Base-by-base conservation (phyloP, 2,888 invertebrate genomes). In the Epinotia demarniana region DNA sequence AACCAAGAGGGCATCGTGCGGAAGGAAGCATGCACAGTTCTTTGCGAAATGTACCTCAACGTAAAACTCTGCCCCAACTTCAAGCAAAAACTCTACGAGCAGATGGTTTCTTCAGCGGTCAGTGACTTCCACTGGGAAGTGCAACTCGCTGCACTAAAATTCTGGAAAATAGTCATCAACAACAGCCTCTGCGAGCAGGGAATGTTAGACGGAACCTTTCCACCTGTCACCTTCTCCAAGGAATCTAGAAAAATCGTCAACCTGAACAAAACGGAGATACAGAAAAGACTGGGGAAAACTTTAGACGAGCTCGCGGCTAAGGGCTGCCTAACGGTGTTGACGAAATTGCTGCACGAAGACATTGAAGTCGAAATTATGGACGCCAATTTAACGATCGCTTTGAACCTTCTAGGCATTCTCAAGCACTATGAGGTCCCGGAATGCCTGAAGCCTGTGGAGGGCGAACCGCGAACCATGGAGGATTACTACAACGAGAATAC, bases 101-200 rank as follows among this genome's bases (percentile, higher is more conserved):
- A 96, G 5, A 96, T 97, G 95, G 94, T 95, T 0, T 93, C 95
- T 16, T 95, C 96, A 0, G 96, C 96, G 0, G 94, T 96, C 0
- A 92, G 95, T 12, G 98, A 98, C 86, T 95, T 97, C 74, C 96
- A 98, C 84, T 97, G 97, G 97, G 97, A 98, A 86, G 97, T 97
- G 0, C 97, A 97, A 87, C 90, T 96, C 0, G 95, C 95, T 73
- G 96, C 97, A 0, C 85, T 98, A 0, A 92, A 94, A 75, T 97
- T 97, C 83, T 98, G 97, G 97, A 94, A 95, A 72, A 90, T 95
- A 13, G 96, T 96, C 27, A 96, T 97, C 62, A 92, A 95, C 33
- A 94, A 95, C 0, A 95, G 96, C 71, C 89, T 97, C 11, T 94
- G 94, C 0, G 95, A 97, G 82, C 97, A 97, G 89, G 97, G 97